Evolutionary conservation across 1,140 invertebrate genomes (phyloP).

Genomic region (Octopus sinensis): DNA sequence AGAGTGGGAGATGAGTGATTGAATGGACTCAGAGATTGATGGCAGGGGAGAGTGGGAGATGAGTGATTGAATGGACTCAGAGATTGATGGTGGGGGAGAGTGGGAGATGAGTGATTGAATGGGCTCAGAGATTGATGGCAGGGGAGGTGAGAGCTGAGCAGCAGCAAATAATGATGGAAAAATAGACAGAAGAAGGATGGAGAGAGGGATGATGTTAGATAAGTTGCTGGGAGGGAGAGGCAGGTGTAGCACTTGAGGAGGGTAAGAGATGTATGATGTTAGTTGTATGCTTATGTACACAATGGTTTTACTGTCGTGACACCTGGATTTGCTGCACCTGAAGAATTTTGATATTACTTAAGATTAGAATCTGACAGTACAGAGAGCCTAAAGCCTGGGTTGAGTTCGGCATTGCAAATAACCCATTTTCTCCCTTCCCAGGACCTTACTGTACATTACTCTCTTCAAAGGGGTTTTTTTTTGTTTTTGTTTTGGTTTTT

Average conservation of each 20-base stretch:
- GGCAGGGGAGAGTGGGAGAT: neutral
- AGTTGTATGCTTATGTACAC: no score
- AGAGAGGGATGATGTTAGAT: neutral
- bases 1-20: neutral
- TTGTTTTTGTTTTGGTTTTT: no score
- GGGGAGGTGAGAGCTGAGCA: neutral
- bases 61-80: neutral
- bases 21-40: neutral
- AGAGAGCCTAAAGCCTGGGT: no score
- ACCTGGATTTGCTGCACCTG: no score
- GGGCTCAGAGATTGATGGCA: neutral
- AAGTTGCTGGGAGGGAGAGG: neutral
- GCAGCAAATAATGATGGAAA: neutral
- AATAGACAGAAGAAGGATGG: neutral
- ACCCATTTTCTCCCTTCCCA: no score
- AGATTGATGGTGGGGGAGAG: neutral
- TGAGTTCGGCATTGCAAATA: no score
- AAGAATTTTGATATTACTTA: no score
- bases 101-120: neutral
- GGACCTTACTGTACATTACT: no score
- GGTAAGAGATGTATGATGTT: neutral
- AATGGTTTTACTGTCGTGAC: no score
- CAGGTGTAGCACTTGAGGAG: neutral
- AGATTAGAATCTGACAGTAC: no score
- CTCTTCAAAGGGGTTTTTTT: no score